Base-by-base conservation (phyloP, 2,888 invertebrate genomes). In the Scaptomyza tumidula region DNA sequence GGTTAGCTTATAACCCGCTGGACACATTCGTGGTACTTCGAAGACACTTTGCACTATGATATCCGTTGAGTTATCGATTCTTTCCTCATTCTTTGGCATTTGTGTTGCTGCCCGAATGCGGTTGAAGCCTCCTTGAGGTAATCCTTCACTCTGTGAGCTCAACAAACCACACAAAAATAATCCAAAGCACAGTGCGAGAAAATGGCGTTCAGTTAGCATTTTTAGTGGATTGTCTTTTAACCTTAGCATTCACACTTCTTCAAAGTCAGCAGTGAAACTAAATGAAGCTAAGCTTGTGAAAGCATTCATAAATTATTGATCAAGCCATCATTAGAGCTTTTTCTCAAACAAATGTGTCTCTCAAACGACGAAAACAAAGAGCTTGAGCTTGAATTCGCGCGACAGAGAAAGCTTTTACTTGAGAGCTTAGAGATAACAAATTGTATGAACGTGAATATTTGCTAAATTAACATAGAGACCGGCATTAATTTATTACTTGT, bases 21-120 rank as follows among this genome's bases (percentile, higher is more conserved):
- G 53, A 44, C 84, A 84, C 6, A 24, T 52, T 11, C 57, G 60
- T 6, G 67, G 33, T 11, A 55, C 3, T 0, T 52, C 29, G 0
- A 82, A 72, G 0, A 84, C 41, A 44, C 71, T 73, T 44, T 79
- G 45, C 11, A 69, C 2, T 11, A 24, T 10, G 33, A 55, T 35
- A 19, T 7, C 5, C 2, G 9, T 0, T 0, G 0, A 0, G 6
- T 24, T 24, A 24, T 6, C 9, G 3, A 3, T 0, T n/a, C 1
- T 0, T 16, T 5, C 1, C 2, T 9, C 31, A 7, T 13, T 16
- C 24, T 19, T 19, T 19, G 19, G 19, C 19, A n/a, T 14, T 5
- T 1, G 11, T 9, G 7, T 19, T 24, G 39, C 0, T 6, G 3
- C 2, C 13, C 0, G 1, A 7, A 3, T 6, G 6, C 10, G n/a